Evolutionary conservation across 2,888 invertebrate species (phyloP), one percentile per base, ranked within the genome.

Genomic region (Hermodice carunculata): DNA sequence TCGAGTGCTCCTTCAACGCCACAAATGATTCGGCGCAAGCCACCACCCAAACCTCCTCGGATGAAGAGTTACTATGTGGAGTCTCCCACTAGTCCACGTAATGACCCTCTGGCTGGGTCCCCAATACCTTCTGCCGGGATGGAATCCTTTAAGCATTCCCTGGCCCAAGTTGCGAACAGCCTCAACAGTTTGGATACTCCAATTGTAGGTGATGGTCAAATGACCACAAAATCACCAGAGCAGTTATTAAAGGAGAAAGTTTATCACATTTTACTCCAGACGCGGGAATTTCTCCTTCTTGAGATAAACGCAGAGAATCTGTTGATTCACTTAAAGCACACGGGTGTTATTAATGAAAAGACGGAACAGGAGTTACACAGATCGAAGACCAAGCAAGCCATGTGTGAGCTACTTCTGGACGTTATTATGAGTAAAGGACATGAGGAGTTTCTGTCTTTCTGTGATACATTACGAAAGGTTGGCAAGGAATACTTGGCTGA

Each of bases 381-480:
- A 28, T 48, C 46, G 32, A 28, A 31, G 28, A 49, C 48, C 37
- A 34, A 49, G 40, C 61, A 48, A 8, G 52, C 42, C 42, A 51
- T 57, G 49, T 49, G 57, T n/a, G 64, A 68, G 17, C 42, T 64
- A 6, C 40, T 72, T n/a, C 44, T 73, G 59, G 72, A 72, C 40
- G 54, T 66, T 24, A 32, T 72, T n/a, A 61, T 63, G 14, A 48
- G 51, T 22, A 61, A 64, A 26, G 66, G 66, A 2, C 58, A 60
- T 31, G 49, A 52, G 0, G 60, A 78, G 37, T 81, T 82, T 58
- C 64, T 72, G 6, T 44, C 66, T 0, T 83, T 84, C 74, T 80
- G 81, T 73, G 78, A 78, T 61, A 72, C 77, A 4, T 58, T 82
- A 5, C 64, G 78, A 17, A 58, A 66, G 11, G 68, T 73, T 1